Evolutionary conservation across 2,888 invertebrate genomes (phyloP).

Genomic region (Schizotus pectinicornis): DNA sequence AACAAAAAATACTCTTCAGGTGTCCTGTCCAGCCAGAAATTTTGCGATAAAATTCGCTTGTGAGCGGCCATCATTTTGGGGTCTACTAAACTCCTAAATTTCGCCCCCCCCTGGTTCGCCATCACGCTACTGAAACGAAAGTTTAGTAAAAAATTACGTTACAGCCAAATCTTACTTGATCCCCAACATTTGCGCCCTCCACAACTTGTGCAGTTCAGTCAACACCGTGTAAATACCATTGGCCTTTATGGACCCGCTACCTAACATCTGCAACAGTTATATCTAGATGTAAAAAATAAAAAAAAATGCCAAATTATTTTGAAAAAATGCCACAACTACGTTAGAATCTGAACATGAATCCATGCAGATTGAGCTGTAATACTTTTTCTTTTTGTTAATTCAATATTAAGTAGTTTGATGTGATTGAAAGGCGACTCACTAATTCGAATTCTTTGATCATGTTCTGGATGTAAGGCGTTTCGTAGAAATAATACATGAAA

Average conservation of each 20-base stretch:
- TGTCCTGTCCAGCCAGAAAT: slow-evolving; percentile 52
- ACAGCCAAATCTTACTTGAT: slow-evolving; percentile 16
- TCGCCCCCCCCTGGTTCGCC: slow-evolving; percentile 34
- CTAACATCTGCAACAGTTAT: slow-evolving; percentile 18
- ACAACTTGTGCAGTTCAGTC: slow-evolving; percentile 25
- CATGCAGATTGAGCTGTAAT: too few relatives aligned
- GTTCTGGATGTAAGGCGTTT: slow-evolving; percentile 47
- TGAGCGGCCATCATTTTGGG: slow-evolving; percentile 43
- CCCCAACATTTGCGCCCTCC: slow-evolving; percentile 27
- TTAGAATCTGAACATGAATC: too few relatives aligned
- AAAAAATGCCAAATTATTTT: background rate
- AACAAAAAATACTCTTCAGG: slow-evolving; percentile 44
- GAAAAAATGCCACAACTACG: too few relatives aligned
- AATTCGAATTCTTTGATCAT: slow-evolving; percentile 45
- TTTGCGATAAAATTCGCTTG: slow-evolving; percentile 49
- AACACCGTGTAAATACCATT: slow-evolving; percentile 28
- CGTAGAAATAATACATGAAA: slow-evolving; percentile 60
- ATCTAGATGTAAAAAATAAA: background rate
- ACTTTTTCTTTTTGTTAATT: too few relatives aligned
- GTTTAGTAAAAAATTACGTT: background rate
- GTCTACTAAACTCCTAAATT: slow-evolving; percentile 35
- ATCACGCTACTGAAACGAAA: slow-evolving; percentile 22
- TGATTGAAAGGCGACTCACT: slow-evolving; percentile 33
- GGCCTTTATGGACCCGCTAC: slow-evolving; percentile 28
- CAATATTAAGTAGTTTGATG: too few relatives aligned